Conservation (phyloP, 2,113 vertebrate species). For the Chauna torquata region DNA sequence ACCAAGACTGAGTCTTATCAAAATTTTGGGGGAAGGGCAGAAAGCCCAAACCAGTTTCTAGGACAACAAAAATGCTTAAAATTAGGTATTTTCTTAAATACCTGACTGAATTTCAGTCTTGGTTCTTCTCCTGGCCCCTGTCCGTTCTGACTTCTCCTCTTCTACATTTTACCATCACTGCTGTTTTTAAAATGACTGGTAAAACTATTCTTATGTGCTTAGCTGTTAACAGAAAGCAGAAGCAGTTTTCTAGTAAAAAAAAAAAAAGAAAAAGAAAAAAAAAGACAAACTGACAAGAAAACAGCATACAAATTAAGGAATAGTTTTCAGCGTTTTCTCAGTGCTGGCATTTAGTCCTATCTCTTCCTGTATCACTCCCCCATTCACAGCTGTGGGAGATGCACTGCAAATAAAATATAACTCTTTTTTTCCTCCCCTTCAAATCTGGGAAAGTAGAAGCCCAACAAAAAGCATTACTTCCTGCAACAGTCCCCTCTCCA, state of each 20-base stretch:
- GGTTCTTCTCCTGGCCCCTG: not conserved
- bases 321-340: not conserved
- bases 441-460: not conserved
- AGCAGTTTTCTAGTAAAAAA: not conserved
- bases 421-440: not conserved
- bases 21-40: not conserved
- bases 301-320: not conserved
- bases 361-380: not conserved
- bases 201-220: not conserved
- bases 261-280: too few species aligned
- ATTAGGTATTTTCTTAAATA: not conserved
- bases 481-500: not conserved
- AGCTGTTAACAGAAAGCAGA: not conserved
- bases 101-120: not conserved
- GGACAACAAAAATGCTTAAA: not conserved
- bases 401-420: not conserved
- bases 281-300: not conserved
- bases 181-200: not conserved
- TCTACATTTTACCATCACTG: not conserved
- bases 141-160: not conserved
- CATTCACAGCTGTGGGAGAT: not conserved
- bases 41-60: not conserved
- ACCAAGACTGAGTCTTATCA: not conserved
- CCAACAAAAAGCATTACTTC: not conserved
- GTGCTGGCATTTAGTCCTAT: not conserved